Evolutionary conservation across 2,113 vertebrate genomes (phyloP).

Genomic region (Psephotus haematonotus): DNA sequence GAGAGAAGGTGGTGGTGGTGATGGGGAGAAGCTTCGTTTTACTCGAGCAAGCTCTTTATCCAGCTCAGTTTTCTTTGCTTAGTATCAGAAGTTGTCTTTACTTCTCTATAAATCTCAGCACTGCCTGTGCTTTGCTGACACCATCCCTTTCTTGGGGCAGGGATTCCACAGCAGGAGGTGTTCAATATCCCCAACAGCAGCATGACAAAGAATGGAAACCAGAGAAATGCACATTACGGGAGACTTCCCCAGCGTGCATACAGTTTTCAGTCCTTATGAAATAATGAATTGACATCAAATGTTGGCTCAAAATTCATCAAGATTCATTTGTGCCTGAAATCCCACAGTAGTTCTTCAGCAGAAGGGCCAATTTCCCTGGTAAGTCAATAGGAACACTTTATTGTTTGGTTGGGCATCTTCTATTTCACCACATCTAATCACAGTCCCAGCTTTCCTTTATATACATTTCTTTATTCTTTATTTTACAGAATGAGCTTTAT

Average conservation of each 20-base stretch:
- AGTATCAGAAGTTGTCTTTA: slow-evolving; percentile 21
- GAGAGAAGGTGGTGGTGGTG: background rate
- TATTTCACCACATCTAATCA: background rate
- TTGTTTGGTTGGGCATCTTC: background rate
- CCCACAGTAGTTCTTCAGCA: background rate
- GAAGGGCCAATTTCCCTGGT: background rate
- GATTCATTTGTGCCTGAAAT: background rate
- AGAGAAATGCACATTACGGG: background rate
- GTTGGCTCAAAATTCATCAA: background rate
- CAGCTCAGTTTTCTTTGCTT: slow-evolving; percentile 28
- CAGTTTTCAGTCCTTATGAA: background rate
- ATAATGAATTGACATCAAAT: background rate
- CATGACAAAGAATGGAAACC: background rate
- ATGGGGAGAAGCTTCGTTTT: background rate
- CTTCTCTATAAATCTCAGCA: slow-evolving; percentile 26
- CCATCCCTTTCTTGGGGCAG: fast-evolving
- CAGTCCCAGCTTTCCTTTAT: background rate
- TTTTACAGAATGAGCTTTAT: background rate
- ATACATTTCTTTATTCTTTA: background rate
- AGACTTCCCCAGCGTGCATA: background rate
- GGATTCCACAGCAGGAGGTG: slow-evolving; percentile 11
- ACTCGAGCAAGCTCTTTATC: background rate
- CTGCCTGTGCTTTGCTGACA: background rate
- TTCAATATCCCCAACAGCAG: slow-evolving; percentile 13
- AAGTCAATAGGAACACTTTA: background rate